Percentiles rank a stretch among this genome's conserved stretches.
Conservation (phyloP, 2,888 invertebrate genomes). For the Alentia gelatinosa region DNA sequence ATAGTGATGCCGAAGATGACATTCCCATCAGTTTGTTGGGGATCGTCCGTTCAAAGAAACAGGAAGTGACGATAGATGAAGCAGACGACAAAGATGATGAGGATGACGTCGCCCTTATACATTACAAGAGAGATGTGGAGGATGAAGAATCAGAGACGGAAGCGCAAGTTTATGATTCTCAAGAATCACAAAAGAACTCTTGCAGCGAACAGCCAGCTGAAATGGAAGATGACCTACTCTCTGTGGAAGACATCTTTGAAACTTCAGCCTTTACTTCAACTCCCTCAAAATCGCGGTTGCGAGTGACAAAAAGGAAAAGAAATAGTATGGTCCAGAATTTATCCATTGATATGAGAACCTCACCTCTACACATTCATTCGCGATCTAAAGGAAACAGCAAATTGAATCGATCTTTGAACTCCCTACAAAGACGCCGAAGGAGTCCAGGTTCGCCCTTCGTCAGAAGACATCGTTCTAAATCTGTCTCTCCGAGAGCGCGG, state of each 20-base stretch:
- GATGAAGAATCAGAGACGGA: not conserved
- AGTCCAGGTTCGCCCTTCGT: not conserved
- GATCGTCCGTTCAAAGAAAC: too few relatives aligned
- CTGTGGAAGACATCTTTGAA: not conserved
- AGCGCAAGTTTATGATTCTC: too few relatives aligned
- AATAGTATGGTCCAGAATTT: not conserved
- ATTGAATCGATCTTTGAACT: slow-evolving; percentile 21
- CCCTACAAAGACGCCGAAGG: not conserved
- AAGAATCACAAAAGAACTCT: not conserved
- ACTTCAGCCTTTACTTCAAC: slow-evolving; percentile 6
- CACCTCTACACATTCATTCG: not conserved
- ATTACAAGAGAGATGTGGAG: not conserved
- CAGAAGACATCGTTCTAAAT: not conserved
- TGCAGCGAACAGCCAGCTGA: not conserved
- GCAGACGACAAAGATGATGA: not conserved
- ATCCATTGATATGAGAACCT: slow-evolving; percentile 18
- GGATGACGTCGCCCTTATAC: not conserved
- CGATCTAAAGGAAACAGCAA: not conserved
- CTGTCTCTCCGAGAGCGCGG: slow-evolving; percentile 10
- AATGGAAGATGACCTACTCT: not conserved
- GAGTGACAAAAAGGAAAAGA: not conserved
- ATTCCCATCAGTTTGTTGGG: slow-evolving; percentile 4
- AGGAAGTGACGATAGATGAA: not conserved
- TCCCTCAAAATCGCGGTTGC: not conserved
- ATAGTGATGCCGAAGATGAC: slow-evolving; percentile 53